Base-by-base conservation (phyloP, 2,797 vertebrate genomes). In the Tauraco hartlaubi region DNA sequence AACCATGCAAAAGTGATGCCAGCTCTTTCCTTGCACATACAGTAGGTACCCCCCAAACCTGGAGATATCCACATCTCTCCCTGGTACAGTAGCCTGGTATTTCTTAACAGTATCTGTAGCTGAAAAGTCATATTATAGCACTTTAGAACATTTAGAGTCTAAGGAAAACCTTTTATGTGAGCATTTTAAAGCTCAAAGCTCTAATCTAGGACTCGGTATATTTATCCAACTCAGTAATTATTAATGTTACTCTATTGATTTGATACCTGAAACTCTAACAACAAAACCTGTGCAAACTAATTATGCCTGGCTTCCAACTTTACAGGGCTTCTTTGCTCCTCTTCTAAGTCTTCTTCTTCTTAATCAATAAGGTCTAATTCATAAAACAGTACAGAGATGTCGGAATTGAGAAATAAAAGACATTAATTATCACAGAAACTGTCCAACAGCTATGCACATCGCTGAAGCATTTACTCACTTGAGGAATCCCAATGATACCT, bases 141-240 rank as follows among this genome's bases (percentile, higher is more conserved):
- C 88, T 97, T 97, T 58, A 77, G 90, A 97, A 96, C 91, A 94
- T 94, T 94, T 93, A 97, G 71, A 94, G 76, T 63, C 87, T 89
- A 80, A 86, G 85, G 71, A 96, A 95, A 96, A 91, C 48, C 94
- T 97, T 97, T 94, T 95, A 96, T 95, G 90, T 68, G 92, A 96
- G 92, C 97, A 96, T 97, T 98, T 97, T 97, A 95, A 97, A 98
- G 93, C 97, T 97, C 92, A 93, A 96, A 98, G 96, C 96, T 97
- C 97, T 98, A 97, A 97, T 97, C 97, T 96, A 94, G 75, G 92
- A 97, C 97, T 97, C 97, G 96, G 96, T 98, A 97, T 98, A 98
- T 98, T 98, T 98, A 98, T 97, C 97, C 91, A 95, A 64, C 82
- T 92, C 89, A 85, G 98, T 96, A 98, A 98, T 98, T 97, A 98